Base-by-base conservation (phyloP, 2,797 vertebrate genomes). In the Mycteria americana region DNA sequence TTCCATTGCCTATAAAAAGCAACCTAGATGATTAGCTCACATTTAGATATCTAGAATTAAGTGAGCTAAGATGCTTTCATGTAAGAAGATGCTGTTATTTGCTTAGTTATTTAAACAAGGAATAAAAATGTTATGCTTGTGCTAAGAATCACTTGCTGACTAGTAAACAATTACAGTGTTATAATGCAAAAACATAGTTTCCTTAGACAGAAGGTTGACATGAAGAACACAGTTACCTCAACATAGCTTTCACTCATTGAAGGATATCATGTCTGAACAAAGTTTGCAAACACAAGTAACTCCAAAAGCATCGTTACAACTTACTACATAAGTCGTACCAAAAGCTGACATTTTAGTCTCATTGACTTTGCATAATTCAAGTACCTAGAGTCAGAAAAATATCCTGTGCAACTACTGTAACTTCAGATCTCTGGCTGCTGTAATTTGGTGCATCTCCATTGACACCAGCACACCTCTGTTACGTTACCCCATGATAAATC, bases 1-100 rank as follows among this genome's bases (percentile, higher is more conserved):
- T 90, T 79, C 54, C 25, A 59, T 73, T n/a, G 19, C 27, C 90
- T 95, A 87, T 88, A 91, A 96, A 94, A 95, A 90, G 77, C 37
- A 94, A 75, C 54, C 31, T 46, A 88, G 50, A 81, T 88, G 41
- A 81, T 94, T 94, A 92, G 69, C 33, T 88, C 53, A 83, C 45
- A 51, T 81, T 93, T 72, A 79, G 59, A 54, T 59, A 89, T 51
- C 62, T 62, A 69, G 83, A 96, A 92, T 76, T 88, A 88, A 92
- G 74, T 39, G 30, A 92, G 39, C 11, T 84, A 78, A 86, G 41
- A 72, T 82, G 12, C 27, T 90, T 78, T 93, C 60, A 72, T 50
- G 13, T 39, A 67, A 79, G 62, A 76, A 88, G 35, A 72, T 73
- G 33, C 0, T 3, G 59, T 62, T 86, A 73, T 80, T 88, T 84